Evolutionary conservation across 2,888 invertebrate genomes (phyloP).

Genomic region (Campoplex capitator): DNA sequence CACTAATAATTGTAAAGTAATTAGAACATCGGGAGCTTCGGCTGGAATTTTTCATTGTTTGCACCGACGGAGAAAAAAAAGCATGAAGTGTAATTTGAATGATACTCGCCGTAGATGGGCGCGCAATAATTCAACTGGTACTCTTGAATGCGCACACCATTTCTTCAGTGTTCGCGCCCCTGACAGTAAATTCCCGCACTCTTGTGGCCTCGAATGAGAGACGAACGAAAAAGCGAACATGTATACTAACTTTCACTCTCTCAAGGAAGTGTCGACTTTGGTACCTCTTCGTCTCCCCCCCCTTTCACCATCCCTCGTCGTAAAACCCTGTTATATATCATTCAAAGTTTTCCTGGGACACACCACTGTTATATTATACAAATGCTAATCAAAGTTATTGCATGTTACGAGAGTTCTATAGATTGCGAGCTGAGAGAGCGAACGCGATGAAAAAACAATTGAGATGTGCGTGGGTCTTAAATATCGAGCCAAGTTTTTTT

Average conservation of each 20-base stretch:
- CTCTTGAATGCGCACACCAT: background rate
- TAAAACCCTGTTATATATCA: conserved; percentile 23
- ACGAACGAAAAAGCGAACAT: conserved; percentile 39
- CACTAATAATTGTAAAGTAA: background rate
- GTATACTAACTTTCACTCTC: conserved; percentile 74
- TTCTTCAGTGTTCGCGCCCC: conserved; percentile 25
- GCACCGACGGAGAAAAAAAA: background rate
- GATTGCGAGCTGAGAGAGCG: background rate
- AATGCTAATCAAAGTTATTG: conserved; percentile 58
- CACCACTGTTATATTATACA: conserved; percentile 17
- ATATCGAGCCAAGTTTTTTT: background rate
- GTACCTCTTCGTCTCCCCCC: conserved; percentile 18
- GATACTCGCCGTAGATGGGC: background rate
- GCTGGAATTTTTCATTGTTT: conserved; percentile 14
- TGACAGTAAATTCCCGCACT: conserved; percentile 48
- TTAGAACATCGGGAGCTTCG: background rate
- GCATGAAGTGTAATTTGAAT: background rate
- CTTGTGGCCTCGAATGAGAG: conserved; percentile 42
- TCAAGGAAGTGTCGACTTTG: conserved; percentile 57
- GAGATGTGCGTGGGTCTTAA: conserved; percentile 23
- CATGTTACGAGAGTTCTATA: conserved; percentile 9
- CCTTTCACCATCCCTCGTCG: conserved; percentile 14
- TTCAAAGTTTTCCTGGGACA: conserved; percentile 46
- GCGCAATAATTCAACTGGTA: conserved; percentile 3
- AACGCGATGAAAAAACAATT: background rate